phyloP scores from a whole-genome alignment of 2,888 invertebrate genomes.

The Ophraella communa region DNA sequence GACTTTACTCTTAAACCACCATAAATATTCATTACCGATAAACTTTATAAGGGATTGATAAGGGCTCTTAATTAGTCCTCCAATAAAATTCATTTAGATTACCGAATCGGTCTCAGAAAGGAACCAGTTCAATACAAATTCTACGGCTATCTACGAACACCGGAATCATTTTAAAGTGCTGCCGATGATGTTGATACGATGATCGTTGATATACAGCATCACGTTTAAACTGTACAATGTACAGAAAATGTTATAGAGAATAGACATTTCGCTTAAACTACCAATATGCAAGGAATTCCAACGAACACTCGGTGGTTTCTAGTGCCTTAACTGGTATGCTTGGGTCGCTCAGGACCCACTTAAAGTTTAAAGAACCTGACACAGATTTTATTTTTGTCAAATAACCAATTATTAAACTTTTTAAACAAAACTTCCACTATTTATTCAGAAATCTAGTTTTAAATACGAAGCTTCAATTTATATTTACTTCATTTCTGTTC shows the following conservation, averaged over 20 bases:
- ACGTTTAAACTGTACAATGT: neutral
- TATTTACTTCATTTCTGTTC: no score
- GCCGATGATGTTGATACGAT: conserved; percentile 22
- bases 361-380: no score
- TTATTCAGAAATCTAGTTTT: no score
- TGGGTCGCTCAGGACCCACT: no score
- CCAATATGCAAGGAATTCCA: no score
- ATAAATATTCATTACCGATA: conserved; percentile 52
- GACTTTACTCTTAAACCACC: conserved; percentile 10
- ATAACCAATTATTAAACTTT: no score
- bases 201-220: neutral
- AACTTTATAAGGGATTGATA: conserved; percentile 50
- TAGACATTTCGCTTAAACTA: neutral
- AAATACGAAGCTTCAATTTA: no score
- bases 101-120: conserved; percentile 36
- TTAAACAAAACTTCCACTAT: no score
- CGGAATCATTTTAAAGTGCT: conserved; percentile 46
- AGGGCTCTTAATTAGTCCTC: conserved; percentile 51
- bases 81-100: conserved; percentile 50
- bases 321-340: no score
- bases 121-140: conserved; percentile 45
- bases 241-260: neutral
- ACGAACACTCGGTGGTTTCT: no score
- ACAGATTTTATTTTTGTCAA: no score
- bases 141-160: conserved; percentile 46